A percentile compares a stretch with the other conserved stretches of the same genome.
Conservation (phyloP, 2,888 invertebrate species). For the Opisthograptis luteolata region DNA sequence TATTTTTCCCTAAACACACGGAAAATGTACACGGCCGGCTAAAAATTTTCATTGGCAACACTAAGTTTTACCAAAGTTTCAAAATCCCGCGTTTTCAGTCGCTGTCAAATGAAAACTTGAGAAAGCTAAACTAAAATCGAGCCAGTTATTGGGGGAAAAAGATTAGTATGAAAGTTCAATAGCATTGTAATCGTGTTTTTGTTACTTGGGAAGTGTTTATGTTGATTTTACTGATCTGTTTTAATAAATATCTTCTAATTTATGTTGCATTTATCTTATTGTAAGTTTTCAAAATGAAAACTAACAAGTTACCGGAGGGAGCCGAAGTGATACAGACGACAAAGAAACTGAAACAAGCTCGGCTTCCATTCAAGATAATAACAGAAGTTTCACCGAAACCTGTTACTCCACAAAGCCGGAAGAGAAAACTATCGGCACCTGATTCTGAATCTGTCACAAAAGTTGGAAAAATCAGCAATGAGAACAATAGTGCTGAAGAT, state of each 20-base stretch:
- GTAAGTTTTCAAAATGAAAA: conserved; percentile 67
- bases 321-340: conserved; percentile 73
- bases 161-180: conserved; percentile 49
- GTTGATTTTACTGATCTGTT: conserved; percentile 32
- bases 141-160: too few relatives aligned
- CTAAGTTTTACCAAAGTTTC: too few relatives aligned
- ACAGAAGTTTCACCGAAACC: conserved; percentile 69
- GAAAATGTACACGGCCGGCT: too few relatives aligned
- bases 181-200: too few relatives aligned
- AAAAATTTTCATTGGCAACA: too few relatives aligned
- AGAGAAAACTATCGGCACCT: conserved; percentile 73
- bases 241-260: conserved; percentile 21
- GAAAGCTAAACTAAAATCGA: too few relatives aligned
- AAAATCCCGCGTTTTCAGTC: conserved; percentile 68
- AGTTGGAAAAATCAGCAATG: conserved; percentile 70
- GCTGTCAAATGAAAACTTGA: too few relatives aligned
- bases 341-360: conserved; percentile 86
- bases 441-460: conserved; percentile 64
- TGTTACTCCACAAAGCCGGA: conserved; percentile 60
- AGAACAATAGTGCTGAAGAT: conserved; percentile 60
- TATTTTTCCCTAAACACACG: too few relatives aligned
- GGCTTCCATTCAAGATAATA: conserved; percentile 85
- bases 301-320: conserved; percentile 64
- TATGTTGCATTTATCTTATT: conserved; percentile 29
- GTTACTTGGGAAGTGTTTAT: conserved; percentile 44